A percentile compares a stretch with the other conserved stretches of the same genome.
phyloP scores from a whole-genome alignment of 1,140 invertebrate genomes.

The Euura lappo region DNA sequence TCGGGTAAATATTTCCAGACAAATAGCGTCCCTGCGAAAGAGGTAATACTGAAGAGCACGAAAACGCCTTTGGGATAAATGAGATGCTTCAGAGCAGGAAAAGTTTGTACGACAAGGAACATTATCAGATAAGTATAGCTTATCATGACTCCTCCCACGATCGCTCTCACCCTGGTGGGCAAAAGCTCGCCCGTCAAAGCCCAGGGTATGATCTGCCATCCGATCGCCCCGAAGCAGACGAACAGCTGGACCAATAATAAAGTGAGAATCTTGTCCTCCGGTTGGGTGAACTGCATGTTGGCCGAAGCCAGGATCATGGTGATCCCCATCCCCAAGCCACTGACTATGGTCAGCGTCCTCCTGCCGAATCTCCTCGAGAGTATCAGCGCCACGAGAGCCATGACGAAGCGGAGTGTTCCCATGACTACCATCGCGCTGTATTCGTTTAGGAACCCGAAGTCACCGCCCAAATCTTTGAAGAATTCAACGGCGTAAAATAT shows the following conservation, averaged over 20 bases:
- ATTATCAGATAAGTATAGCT: conserved; percentile 69
- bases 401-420: conserved; percentile 60
- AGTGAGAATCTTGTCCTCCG: conserved; percentile 25
- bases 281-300: conserved; percentile 54
- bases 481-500: conserved; percentile 73
- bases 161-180: conserved; percentile 62
- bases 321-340: conserved; percentile 63
- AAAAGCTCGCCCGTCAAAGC: conserved; percentile 64
- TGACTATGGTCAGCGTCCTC: conserved; percentile 59
- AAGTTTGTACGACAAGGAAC: conserved; percentile 71
- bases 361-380: conserved; percentile 63
- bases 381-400: conserved; percentile 57
- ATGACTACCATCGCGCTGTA: conserved; percentile 60
- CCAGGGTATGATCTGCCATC: conserved; percentile 70
- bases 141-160: conserved; percentile 63
- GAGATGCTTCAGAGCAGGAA: conserved; percentile 60
- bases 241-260: conserved; percentile 61
- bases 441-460: conserved; percentile 53
- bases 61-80: conserved; percentile 65
- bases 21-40: conserved; percentile 64
- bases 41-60: conserved; percentile 67
- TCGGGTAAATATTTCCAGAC: conserved; percentile 73
- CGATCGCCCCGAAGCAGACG: conserved; percentile 62
- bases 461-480: conserved; percentile 59
- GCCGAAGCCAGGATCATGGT: conserved; percentile 62